A percentile compares a stretch with the other conserved stretches of the same genome.
Evolutionary conservation across 2,888 invertebrate genomes (phyloP).

Genomic region (Charanyca ferruginea): DNA sequence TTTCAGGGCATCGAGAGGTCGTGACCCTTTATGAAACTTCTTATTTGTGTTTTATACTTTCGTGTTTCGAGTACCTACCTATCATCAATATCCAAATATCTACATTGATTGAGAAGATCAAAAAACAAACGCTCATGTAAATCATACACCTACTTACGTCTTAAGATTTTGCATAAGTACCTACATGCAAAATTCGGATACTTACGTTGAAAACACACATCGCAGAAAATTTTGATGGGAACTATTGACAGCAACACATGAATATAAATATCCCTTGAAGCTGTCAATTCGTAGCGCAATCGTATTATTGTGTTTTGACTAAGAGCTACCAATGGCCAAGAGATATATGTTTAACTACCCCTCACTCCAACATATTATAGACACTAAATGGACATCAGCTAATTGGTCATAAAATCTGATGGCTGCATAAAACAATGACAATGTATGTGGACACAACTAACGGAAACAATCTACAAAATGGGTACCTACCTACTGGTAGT

Average conservation of each 20-base stretch:
- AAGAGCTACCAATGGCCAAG: too few species aligned
- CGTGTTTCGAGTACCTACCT: neutral
- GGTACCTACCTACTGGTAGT: slow-evolving; percentile 77
- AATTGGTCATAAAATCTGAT: slow-evolving; percentile 41
- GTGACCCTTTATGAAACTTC: neutral
- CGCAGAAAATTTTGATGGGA: too few species aligned
- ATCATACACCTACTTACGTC: too few species aligned
- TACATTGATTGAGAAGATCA: too few species aligned
- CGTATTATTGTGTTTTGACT: too few species aligned
- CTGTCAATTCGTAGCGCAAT: too few species aligned
- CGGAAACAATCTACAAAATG: slow-evolving; percentile 86
- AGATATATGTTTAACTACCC: neutral
- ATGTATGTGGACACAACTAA: slow-evolving; percentile 64
- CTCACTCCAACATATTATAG: slow-evolving; percentile 13
- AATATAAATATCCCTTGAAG: too few species aligned
- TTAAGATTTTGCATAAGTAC: too few species aligned
- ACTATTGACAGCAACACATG: too few species aligned
- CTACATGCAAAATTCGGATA: too few species aligned
- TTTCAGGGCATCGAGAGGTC: slow-evolving; percentile 8
- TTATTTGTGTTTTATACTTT: neutral
- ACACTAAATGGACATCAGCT: slow-evolving; percentile 27
- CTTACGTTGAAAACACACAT: too few species aligned
- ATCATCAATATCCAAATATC: neutral
- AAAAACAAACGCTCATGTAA: too few species aligned
- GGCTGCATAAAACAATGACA: slow-evolving; percentile 54